Conservation (phyloP, 1,140 invertebrate genomes). For the Nomia melanderi region DNA sequence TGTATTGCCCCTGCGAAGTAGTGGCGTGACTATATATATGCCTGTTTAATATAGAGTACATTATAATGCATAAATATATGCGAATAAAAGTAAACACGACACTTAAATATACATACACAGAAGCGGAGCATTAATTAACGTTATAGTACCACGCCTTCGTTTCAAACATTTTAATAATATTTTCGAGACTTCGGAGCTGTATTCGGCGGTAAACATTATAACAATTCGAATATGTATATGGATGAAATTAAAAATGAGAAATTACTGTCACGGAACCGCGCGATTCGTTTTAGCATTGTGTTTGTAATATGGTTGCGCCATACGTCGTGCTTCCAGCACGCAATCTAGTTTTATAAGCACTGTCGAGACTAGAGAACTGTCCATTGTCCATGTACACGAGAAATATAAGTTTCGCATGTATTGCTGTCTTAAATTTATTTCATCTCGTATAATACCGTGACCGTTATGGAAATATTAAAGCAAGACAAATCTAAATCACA, state of each 20-base stretch:
- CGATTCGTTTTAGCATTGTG: conserved; percentile 6
- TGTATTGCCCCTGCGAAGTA: conserved; percentile 48
- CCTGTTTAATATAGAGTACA: too few species aligned
- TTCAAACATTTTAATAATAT: not conserved
- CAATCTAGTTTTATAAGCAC: conserved; percentile 55
- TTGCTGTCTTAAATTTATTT: not conserved
- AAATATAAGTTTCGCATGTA: conserved; percentile 57
- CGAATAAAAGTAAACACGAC: too few species aligned
- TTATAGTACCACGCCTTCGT: not conserved
- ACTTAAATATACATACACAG: not conserved
- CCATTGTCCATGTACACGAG: conserved; percentile 49
- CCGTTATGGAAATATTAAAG: too few species aligned
- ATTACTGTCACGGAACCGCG: not conserved
- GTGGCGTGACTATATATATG: conserved; percentile 54
- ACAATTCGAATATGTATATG: too few species aligned
- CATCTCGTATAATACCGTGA: too few species aligned
- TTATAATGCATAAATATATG: too few species aligned
- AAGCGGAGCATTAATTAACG: not conserved
- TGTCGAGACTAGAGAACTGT: conserved; percentile 38
- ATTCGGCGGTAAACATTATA: too few species aligned
- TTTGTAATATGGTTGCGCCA: conserved; percentile 50
- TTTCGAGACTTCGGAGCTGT: too few species aligned
- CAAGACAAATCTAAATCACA: too few species aligned
- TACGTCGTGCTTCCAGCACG: conserved; percentile 48
- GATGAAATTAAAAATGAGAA: too few species aligned